A percentile compares a stretch with the other conserved stretches of the same genome.
phyloP scores from a whole-genome alignment of 2,888 invertebrate species.

The Leptarthrus brevirostris region DNA sequence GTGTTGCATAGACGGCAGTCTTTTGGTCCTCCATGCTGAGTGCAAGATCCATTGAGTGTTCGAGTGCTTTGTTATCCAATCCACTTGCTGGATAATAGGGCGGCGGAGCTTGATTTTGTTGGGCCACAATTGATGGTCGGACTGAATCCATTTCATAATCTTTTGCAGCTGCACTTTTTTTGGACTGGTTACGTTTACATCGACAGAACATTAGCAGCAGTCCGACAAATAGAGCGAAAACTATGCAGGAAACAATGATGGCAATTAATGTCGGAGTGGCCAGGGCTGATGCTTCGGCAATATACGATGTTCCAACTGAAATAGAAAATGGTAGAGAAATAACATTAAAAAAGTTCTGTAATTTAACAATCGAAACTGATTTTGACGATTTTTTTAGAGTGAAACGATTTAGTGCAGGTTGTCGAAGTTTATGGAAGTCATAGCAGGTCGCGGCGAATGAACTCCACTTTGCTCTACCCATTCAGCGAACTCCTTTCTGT shows the following conservation, averaged over 20 bases:
- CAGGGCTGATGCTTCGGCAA: constrained; percentile 81
- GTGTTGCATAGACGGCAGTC: constrained; percentile 83
- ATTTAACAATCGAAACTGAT: background rate
- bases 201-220: constrained; percentile 86
- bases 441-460: no score
- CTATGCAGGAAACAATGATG: constrained; percentile 81
- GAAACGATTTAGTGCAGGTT: no score
- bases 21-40: constrained; percentile 87
- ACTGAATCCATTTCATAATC: constrained; percentile 93
- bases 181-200: constrained; percentile 83
- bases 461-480: no score
- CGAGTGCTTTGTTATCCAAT: constrained; percentile 91
- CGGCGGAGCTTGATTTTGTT: constrained; percentile 87
- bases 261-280: constrained; percentile 83
- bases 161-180: constrained; percentile 83
- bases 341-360: background rate
- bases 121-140: constrained; percentile 85
- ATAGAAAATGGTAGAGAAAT: constrained; percentile 56
- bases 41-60: constrained; percentile 88
- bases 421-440: no score
- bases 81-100: constrained; percentile 90
- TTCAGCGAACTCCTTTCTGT: no score
- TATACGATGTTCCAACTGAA: constrained; percentile 83
- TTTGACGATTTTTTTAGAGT: no score
- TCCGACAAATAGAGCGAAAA: constrained; percentile 81